Evolutionary conservation across 2,113 vertebrate species (phyloP), one percentile per base, ranked within the genome.

Genomic region (Petroica traversi): DNA sequence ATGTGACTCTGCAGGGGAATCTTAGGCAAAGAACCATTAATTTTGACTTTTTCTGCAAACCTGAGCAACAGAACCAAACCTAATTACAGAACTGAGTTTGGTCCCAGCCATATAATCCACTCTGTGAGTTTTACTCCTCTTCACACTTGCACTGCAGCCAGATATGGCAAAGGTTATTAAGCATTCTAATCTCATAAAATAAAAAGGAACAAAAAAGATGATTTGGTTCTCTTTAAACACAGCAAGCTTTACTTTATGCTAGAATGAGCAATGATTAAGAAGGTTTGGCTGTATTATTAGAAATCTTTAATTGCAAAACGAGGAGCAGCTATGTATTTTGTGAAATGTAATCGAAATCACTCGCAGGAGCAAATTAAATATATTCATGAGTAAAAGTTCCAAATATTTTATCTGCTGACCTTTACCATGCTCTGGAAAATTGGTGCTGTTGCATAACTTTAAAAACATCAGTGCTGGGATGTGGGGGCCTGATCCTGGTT

Each of bases 181-280:
- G 55, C 11, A 96, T 96, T 95, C 95, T 94, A 71, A 89, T 89
- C 76, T 94, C n/a, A 8, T 86, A 71, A 89, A 94, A 84, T 80
- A 87, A 77, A 92, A 83, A 68, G 57, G 57, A 84, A 82, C 33
- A 51, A 92, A 85, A 92, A 20, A 85, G 88, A 92, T 89, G 95
- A 86, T 90, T 92, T 46, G 73, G 78, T 94, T 95, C 94, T 96
- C 79, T 74, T 96, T 86, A 97, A 97, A 96, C 79, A 94, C 93
- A 94, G 95, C 84, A 85, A 96, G 92, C 88, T 97, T 93, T 97
- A 59, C 89, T 95, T 95, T 97, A 83, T 97, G 96, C 88, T 96
- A 95, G 92, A 96, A 94, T 97, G 95, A 97, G 11, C 89, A 95
- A 83, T 89, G 92, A 95, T 97, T 97, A 96, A 92, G 88, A 84